Base-by-base conservation (phyloP, 2,113 vertebrate genomes). In the Varanus salvator region DNA sequence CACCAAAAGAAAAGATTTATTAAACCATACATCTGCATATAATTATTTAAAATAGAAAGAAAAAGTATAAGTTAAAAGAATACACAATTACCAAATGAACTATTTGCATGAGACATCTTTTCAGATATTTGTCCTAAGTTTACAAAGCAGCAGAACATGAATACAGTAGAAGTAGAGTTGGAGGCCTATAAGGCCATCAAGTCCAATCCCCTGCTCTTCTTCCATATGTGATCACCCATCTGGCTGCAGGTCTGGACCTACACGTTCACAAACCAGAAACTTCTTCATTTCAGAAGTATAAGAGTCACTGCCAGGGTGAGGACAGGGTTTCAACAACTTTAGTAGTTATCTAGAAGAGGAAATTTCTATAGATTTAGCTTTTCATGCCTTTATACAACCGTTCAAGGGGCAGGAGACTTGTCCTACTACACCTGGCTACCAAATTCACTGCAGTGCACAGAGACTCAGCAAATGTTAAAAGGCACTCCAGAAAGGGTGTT, bases 61-160 rank as follows among this genome's bases (percentile, higher is more conserved):
- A 68, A 64, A 66, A 31, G 15, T 52, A 0, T 88, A 31, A 17
- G 31, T 68, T 87, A 50, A 50, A 68, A 48, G 21, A 60, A 74
- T 64, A 87, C 23, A 87, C 38, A 38, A 34, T 21, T 85, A 68
- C 44, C 75, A 75, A 90, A 77, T 84, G 60, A 52, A 84, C 38
- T 66, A 77, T 66, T 77, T 48, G 27, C 31, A 83, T 34, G 27
- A 8, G 34, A 74, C 6, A 74, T 72, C 69, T 8, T 25, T 6
- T 57, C 66, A 57, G 52, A 6, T 60, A 27, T 64, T 60, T 27
- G 71, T 50, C 27, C 3, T 44, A 82, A 80, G 38, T 66, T 17
- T 68, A 68, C 8, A 50, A 82, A 74, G 23, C 19, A 60, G 27
- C 3, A 27, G 21, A 87, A 52, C 29, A 68, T 52, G 57, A 68